These are phyloP conservation scores for Drosophila yakuba DNA, from an alignment of 1,140 invertebrate genomes.

Conservation along the genomic window DNA sequence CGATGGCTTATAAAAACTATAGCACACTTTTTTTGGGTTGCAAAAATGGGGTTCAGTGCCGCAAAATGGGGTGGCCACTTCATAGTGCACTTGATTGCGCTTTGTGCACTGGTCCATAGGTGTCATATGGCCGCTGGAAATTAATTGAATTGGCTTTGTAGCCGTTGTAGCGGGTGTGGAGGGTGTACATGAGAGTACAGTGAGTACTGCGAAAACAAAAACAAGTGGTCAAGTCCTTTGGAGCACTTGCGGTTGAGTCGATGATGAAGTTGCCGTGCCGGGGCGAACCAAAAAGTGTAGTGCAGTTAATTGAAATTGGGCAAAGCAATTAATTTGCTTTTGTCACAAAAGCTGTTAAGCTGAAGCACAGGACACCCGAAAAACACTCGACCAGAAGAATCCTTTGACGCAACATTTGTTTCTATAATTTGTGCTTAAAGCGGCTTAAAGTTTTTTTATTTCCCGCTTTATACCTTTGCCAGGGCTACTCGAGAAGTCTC, in stretches of 20 bases:
- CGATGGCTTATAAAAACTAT: conserved; percentile 46
- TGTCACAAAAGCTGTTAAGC: conserved; percentile 78
- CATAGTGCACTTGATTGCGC: conserved; percentile 59
- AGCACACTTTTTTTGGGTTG: conserved; percentile 29
- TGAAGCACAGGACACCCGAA: conserved; percentile 27
- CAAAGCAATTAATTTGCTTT: conserved; percentile 81
- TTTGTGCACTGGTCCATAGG: conserved; percentile 75
- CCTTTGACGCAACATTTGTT: conserved; percentile 53
- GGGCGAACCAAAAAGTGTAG: conserved; percentile 29
- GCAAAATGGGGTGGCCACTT: conserved; percentile 23
- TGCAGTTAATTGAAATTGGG: conserved; percentile 79
- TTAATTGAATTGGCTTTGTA: conserved; percentile 80
- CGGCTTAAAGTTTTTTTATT: conserved; percentile 42
- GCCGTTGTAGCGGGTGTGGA: conserved; percentile 19
- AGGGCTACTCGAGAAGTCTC: conserved; percentile 33
- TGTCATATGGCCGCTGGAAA: conserved; percentile 78
- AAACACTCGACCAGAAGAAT: conserved; percentile 54
- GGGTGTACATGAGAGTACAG: conserved; percentile 9
- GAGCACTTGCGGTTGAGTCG: conserved; percentile 72
- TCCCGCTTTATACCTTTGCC: background rate
- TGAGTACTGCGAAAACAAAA: conserved; percentile 47
- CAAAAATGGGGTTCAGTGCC: conserved; percentile 13
- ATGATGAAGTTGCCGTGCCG: conserved; percentile 49
- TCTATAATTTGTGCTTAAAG: conserved; percentile 68
- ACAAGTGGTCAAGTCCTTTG: conserved; percentile 40